A percentile compares a stretch with the other conserved stretches of the same genome.
These are phyloP conservation scores for Pegoplata infirma DNA, from an alignment of 2,888 invertebrate genomes.

Conservation along the genomic window DNA sequence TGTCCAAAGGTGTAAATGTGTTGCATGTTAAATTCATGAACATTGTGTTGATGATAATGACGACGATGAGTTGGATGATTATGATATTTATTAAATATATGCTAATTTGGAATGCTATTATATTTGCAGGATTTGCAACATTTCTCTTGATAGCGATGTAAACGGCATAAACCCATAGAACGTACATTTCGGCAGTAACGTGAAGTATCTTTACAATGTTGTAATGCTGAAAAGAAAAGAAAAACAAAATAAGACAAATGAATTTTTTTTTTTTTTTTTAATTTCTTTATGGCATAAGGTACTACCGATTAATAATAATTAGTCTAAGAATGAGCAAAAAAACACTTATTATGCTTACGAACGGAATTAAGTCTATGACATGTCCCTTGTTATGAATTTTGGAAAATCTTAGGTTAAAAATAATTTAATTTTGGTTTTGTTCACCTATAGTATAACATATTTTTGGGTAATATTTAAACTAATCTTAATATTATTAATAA, in stretches of 20 bases:
- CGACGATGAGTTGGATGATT: conserved; percentile 25
- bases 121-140: conserved; percentile 90
- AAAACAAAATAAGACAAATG: conserved; percentile 27
- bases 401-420: too few species aligned
- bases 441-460: too few species aligned
- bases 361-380: too few species aligned
- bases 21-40: conserved; percentile 11
- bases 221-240: conserved; percentile 78
- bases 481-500: too few species aligned
- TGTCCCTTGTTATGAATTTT: too few species aligned
- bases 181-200: conserved; percentile 92
- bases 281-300: conserved; percentile 3
- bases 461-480: too few species aligned
- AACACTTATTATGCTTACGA: too few species aligned
- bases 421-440: too few species aligned
- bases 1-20: conserved; percentile 3
- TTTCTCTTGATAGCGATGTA: conserved; percentile 89
- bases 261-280: too few species aligned
- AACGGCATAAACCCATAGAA: conserved; percentile 91
- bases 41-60: conserved; percentile 2
- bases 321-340: too few species aligned
- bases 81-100: conserved; percentile 47
- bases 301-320: conserved; percentile 1
- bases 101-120: conserved; percentile 60
- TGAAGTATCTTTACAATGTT: conserved; percentile 88